phyloP scores from a whole-genome alignment of 2,797 vertebrate species.

The Enteromius treurensis region DNA sequence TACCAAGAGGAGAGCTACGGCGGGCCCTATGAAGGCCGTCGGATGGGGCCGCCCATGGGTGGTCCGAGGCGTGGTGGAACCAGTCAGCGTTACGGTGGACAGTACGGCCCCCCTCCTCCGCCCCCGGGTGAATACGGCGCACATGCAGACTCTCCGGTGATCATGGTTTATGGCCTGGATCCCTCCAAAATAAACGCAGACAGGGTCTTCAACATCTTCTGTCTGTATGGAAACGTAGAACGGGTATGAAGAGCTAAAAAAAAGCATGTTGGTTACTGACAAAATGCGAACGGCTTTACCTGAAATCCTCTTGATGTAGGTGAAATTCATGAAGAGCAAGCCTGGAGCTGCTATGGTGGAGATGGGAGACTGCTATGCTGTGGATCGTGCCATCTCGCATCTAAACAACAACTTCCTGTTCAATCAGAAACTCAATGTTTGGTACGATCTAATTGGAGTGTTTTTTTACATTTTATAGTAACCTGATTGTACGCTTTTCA shows the following conservation, averaged over 20 bases:
- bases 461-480: background rate
- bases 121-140: slow-evolving; percentile 81
- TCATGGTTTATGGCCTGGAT: slow-evolving; percentile 94
- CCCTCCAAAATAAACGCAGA: slow-evolving; percentile 91
- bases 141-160: slow-evolving; percentile 89
- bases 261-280: no score
- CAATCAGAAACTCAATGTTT: slow-evolving; percentile 92
- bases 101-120: slow-evolving; percentile 86
- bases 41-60: slow-evolving; percentile 88
- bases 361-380: slow-evolving; percentile 93
- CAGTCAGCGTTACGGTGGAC: slow-evolving; percentile 81
- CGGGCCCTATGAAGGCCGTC: slow-evolving; percentile 82
- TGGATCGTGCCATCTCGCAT: slow-evolving; percentile 90
- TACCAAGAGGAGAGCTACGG: slow-evolving; percentile 88
- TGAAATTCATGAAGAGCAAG: slow-evolving; percentile 97
- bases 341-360: slow-evolving; percentile 94
- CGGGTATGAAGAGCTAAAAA: slow-evolving; percentile 76
- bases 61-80: slow-evolving; percentile 79
- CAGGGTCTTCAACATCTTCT: slow-evolving; percentile 93
- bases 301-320: slow-evolving; percentile 66
- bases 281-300: background rate
- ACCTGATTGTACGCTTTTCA: background rate
- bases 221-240: slow-evolving; percentile 92
- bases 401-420: slow-evolving; percentile 96
- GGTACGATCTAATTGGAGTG: slow-evolving; percentile 68